A percentile compares a stretch with the other conserved stretches of the same genome.
These are phyloP conservation scores for Philereme vetulata DNA, from an alignment of 2,888 invertebrate species.

Conservation along the genomic window DNA sequence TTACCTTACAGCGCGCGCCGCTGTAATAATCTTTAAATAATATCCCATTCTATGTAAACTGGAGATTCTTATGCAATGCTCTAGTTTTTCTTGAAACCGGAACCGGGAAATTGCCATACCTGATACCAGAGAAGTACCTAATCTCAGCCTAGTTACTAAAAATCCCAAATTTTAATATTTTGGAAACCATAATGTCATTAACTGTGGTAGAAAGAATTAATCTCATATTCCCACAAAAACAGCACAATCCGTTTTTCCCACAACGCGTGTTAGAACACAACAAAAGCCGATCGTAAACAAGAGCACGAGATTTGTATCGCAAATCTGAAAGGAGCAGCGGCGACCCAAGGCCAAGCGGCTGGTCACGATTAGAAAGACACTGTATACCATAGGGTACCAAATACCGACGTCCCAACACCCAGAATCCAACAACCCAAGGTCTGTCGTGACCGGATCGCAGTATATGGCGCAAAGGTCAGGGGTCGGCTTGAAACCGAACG, in stretches of 20 bases:
- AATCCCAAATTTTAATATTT: neutral
- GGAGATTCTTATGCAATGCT: neutral
- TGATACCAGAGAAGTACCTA: neutral
- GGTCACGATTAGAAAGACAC: conserved; percentile 77
- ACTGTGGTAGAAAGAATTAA: neutral
- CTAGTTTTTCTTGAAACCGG: neutral
- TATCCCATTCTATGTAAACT: neutral
- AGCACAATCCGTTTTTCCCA: conserved; percentile 41
- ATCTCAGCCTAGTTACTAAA: neutral
- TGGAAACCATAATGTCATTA: neutral
- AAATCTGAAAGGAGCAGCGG: conserved; percentile 69
- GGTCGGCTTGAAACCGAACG: conserved; percentile 64
- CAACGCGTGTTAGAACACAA: conserved; percentile 49
- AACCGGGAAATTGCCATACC: neutral
- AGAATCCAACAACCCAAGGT: conserved; percentile 74
- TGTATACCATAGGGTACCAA: conserved; percentile 34
- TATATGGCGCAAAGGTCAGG: conserved; percentile 64
- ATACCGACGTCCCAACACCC: conserved; percentile 43
- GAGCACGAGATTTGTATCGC: conserved; percentile 63
- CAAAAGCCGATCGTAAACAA: conserved; percentile 52
- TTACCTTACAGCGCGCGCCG: too few relatives aligned
- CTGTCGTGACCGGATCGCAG: conserved; percentile 67
- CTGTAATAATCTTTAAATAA: neutral
- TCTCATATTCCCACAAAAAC: conserved; percentile 24
- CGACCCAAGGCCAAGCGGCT: conserved; percentile 66